Percentiles rank a stretch among this genome's conserved stretches.
phyloP scores from a whole-genome alignment of 1,140 invertebrate genomes.

The Tetragnatha versicolor region DNA sequence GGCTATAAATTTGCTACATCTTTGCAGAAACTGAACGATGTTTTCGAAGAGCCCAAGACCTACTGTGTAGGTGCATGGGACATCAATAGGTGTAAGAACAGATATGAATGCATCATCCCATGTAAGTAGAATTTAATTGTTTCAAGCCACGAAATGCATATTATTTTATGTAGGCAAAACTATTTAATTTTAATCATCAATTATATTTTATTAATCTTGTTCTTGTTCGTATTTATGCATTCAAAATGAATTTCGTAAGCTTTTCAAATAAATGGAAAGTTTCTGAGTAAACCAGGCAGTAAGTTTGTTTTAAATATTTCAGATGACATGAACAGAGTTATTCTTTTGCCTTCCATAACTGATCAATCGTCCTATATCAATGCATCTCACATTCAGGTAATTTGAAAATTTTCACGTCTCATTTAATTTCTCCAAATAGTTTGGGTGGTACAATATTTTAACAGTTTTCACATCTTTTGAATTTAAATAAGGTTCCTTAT shows the following conservation, averaged over 20 bases:
- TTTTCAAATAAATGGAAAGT: background rate
- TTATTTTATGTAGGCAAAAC: background rate
- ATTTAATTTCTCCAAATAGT: too few species aligned
- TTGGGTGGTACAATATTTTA: too few species aligned
- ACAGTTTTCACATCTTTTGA: too few species aligned
- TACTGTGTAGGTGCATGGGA: slow-evolving; percentile 80
- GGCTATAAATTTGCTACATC: background rate
- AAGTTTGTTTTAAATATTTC: slow-evolving; percentile 29
- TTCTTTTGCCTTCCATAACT: slow-evolving; percentile 78
- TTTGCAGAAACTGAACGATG: slow-evolving; percentile 76
- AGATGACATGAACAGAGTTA: slow-evolving; percentile 86
- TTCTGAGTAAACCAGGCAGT: background rate
- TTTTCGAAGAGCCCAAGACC: slow-evolving; percentile 81
- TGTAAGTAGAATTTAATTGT: slow-evolving; percentile 66
- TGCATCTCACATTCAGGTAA: slow-evolving; percentile 92
- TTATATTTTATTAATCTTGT: background rate
- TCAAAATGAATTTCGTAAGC: background rate
- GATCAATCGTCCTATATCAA: slow-evolving; percentile 97
- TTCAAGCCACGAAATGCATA: background rate
- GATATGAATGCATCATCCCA: slow-evolving; percentile 85
- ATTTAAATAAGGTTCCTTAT: too few species aligned
- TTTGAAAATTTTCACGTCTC: too few species aligned
- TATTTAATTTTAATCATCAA: too few species aligned
- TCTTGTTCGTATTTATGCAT: background rate
- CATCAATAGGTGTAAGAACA: slow-evolving; percentile 87